phyloP scores from a whole-genome alignment of 2,888 invertebrate genomes.

The Drosophila algonquin region DNA sequence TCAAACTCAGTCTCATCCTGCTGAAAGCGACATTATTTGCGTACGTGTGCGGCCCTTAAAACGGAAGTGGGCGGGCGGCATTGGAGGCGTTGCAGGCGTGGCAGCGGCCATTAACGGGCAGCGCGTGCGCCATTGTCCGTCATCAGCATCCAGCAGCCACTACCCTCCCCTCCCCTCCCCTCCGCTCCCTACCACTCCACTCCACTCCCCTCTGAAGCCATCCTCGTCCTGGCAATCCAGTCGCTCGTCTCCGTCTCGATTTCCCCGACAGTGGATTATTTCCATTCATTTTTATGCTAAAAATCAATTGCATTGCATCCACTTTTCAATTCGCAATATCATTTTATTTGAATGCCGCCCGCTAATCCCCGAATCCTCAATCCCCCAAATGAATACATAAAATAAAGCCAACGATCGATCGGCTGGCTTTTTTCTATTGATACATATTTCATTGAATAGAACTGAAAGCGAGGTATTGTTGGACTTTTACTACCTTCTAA shows the following conservation, averaged over 20 bases:
- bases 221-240: neutral
- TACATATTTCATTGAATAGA: neutral
- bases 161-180: neutral
- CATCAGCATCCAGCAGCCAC: constrained; percentile 11
- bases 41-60: constrained; percentile 49
- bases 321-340: constrained; percentile 21
- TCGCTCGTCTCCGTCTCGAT: neutral
- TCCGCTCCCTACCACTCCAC: no score
- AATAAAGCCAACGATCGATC: constrained; percentile 12
- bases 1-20: constrained; percentile 25
- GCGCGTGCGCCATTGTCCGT: constrained; percentile 54
- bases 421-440: constrained; percentile 9
- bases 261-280: constrained; percentile 33
- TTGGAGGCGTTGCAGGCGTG: constrained; percentile 17
- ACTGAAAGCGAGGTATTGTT: neutral
- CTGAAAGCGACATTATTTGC: constrained; percentile 60
- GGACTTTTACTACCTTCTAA: neutral
- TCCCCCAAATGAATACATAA: constrained; percentile 14
- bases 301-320: constrained; percentile 34
- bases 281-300: constrained; percentile 37
- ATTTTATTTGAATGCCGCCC: constrained; percentile 24
- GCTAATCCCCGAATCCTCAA: constrained; percentile 10
- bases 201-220: neutral
- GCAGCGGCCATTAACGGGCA: constrained; percentile 53
- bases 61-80: neutral